Base-by-base conservation (phyloP, 2,888 invertebrate species). In the Eledone cirrhosa region DNA sequence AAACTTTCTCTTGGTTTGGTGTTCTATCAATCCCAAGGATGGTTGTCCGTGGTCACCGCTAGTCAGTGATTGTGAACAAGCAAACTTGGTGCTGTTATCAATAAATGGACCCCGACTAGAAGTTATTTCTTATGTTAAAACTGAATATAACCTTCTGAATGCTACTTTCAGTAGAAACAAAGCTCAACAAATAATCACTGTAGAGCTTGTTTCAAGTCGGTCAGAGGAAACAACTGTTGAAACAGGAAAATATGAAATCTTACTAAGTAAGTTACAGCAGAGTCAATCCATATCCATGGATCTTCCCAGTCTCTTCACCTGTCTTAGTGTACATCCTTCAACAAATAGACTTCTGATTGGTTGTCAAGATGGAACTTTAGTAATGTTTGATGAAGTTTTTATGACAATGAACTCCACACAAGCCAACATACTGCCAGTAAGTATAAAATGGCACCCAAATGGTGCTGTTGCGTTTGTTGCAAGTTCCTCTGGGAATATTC, bases 21-120 rank as follows among this genome's bases (percentile, higher is more conserved):
- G 96, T 91, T 94, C 95, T 85, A 94, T 94, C 63, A 94, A 94
- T 16, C 93, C 94, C 83, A 95, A 95, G 82, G 97, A 97, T 89
- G 96, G 97, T 0, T 96, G 96, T 87, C 97, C 97, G 0, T 97
- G 97, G 97, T 95, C 95, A 87, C 97, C 97, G 22, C 93, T 95
- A 74, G 93, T 94, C 48, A 94, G 94, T 87, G 94, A 96, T 85
- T 95, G 95, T 89, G 96, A 97, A 90, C 93, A 95, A 84, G 96
- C 97, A 13, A 97, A 97, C 91, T 93, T 97, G 80, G 95, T 96
- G 88, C 92, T 97, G 0, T 95, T 97, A 87, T 93, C 93, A 83
- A 92, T 95, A 59, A 93, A 92, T 88, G 94, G 94, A 63, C 84
- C 87, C 48, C 85, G 86, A 53, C 92, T 96, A 81, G 94, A 94